These are phyloP conservation scores for Dipodomys spectabilis DNA, from an alignment of 2,113 vertebrate genomes.

Conservation along the genomic window DNA sequence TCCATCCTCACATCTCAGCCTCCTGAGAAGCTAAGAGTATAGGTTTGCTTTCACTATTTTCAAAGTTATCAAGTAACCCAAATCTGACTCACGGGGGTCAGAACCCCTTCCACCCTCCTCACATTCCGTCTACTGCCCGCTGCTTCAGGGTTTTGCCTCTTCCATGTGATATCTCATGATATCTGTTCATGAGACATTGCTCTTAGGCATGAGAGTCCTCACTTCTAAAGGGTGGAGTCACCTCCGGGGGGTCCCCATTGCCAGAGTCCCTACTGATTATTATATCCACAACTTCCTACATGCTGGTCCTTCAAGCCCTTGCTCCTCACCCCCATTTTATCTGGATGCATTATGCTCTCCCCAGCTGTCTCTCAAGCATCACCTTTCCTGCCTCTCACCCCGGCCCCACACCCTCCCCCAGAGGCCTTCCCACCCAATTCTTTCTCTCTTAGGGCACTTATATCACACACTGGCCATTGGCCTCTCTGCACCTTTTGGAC, in stretches of 20 bases:
- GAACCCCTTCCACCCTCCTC: neutral
- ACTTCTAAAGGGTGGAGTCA: neutral
- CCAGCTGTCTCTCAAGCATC: neutral
- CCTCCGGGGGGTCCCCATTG: neutral
- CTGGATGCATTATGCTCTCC: too few relatives aligned
- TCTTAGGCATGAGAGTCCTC: neutral
- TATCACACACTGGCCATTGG: neutral
- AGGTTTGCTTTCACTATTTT: neutral
- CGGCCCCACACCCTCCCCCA: neutral
- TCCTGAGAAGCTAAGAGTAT: too few relatives aligned
- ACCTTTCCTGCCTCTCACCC: neutral
- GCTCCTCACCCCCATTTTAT: accelerated
- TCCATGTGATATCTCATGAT: neutral
- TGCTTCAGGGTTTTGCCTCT: neutral
- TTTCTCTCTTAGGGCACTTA: neutral
- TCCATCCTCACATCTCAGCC: too few relatives aligned
- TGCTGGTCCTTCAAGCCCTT: neutral
- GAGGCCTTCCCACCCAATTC: too few relatives aligned
- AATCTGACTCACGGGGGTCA: neutral
- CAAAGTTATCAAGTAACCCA: neutral
- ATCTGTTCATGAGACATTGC: neutral
- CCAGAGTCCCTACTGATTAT: too few relatives aligned
- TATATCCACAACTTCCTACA: too few relatives aligned
- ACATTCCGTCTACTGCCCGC: neutral
- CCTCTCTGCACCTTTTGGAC: neutral